Percentiles rank a stretch among this genome's conserved stretches.
These are phyloP conservation scores for Sphaerophoria rueppellii DNA, from an alignment of 2,888 invertebrate species.

Conservation along the genomic window DNA sequence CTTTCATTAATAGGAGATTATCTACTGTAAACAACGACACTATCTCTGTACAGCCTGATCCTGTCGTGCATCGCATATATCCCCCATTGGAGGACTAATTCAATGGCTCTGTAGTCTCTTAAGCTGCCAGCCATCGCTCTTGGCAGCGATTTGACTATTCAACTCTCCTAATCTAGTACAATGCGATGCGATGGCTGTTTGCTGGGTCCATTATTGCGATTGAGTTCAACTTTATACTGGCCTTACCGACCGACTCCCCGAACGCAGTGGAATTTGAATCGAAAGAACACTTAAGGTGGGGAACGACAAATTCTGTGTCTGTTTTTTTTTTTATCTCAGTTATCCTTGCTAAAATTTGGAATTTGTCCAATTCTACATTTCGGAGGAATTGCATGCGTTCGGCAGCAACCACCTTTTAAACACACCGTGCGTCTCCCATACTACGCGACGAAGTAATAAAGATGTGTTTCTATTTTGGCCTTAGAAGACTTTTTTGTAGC, in stretches of 20 bases:
- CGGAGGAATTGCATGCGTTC: slow-evolving; percentile 38
- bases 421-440: neutral
- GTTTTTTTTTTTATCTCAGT: slow-evolving; percentile 47
- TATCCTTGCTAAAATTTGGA: slow-evolving; percentile 51
- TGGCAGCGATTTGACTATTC: slow-evolving; percentile 60
- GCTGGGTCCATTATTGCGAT: slow-evolving; percentile 67
- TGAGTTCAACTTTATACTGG: slow-evolving; percentile 59
- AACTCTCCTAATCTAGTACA: slow-evolving; percentile 43
- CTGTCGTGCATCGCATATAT: neutral
- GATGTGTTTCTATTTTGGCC: neutral
- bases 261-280: slow-evolving; percentile 44
- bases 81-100: slow-evolving; percentile 17
- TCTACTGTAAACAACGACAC: slow-evolving; percentile 64
- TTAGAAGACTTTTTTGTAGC: slow-evolving; percentile 4
- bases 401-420: slow-evolving; percentile 25
- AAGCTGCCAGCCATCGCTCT: slow-evolving; percentile 40
- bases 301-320: slow-evolving; percentile 24
- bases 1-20: slow-evolving; percentile 70
- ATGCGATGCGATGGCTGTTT: neutral
- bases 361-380: slow-evolving; percentile 45
- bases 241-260: no score
- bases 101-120: neutral
- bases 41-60: neutral
- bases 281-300: slow-evolving; percentile 38
- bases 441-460: slow-evolving; percentile 1